phyloP scores from a whole-genome alignment of 2,113 vertebrate species.

The Pheucticus melanocephalus region DNA sequence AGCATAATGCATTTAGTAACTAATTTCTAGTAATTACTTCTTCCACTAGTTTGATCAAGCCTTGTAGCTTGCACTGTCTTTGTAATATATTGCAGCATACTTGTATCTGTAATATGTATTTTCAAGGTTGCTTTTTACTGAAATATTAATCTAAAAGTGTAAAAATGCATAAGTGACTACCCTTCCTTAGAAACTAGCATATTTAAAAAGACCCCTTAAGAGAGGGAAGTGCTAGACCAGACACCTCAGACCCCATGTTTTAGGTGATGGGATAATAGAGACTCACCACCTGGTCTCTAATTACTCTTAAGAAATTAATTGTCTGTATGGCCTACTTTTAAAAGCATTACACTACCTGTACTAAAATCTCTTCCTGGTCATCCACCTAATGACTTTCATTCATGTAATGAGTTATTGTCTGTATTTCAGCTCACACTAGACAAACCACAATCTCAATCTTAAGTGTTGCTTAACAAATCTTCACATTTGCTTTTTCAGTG shows the following conservation, averaged over 20 bases:
- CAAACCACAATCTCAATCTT: background rate
- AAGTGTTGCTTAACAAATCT: background rate
- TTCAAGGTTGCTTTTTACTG: background rate
- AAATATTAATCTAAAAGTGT: background rate
- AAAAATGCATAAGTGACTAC: background rate
- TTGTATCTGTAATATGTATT: background rate
- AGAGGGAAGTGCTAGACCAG: background rate
- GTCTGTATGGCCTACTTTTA: background rate
- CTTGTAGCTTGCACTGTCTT: background rate
- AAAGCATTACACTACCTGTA: background rate
- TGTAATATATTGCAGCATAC: background rate
- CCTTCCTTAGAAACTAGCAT: background rate
- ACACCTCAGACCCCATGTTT: too few relatives aligned
- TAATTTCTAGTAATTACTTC: background rate
- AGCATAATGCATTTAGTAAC: background rate
- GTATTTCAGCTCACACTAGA: background rate
- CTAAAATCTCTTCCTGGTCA: background rate
- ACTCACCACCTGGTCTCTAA: background rate
- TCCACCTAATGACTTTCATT: background rate
- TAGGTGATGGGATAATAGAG: background rate
- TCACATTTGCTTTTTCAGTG: background rate
- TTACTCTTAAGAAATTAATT: background rate
- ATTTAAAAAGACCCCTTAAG: background rate
- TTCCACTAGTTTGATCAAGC: background rate
- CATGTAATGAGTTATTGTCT: background rate